A percentile compares a stretch with the other conserved stretches of the same genome.
Conservation (phyloP, 2,888 invertebrate species). For the Polydrusus pterygomalis region DNA sequence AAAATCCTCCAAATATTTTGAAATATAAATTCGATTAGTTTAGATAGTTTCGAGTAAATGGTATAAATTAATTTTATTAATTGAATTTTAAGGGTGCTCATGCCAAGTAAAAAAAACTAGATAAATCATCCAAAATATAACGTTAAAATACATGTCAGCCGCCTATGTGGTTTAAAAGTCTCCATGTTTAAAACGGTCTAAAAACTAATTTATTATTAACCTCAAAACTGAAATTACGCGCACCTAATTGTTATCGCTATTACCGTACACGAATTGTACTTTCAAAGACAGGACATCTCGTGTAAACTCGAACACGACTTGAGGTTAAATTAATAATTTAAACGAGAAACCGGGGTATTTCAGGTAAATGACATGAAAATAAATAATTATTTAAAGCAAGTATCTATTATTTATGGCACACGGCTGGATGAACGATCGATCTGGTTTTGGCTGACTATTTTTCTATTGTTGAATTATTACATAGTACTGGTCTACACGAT, state of each 20-base stretch:
- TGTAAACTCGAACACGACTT: constrained; percentile 34
- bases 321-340: constrained; percentile 47
- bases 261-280: background rate
- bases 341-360: constrained; percentile 37
- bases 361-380: constrained; percentile 47
- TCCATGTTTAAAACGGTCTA: background rate
- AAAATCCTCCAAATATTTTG: too few species aligned
- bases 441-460: constrained; percentile 17
- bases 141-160: background rate
- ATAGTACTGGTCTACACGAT: background rate
- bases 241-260: background rate
- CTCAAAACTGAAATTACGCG: background rate
- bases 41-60: too few species aligned
- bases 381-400: constrained; percentile 45
- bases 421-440: constrained; percentile 41
- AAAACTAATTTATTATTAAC: constrained; percentile 14
- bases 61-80: background rate
- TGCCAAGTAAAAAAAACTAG: background rate
- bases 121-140: constrained; percentile 1
- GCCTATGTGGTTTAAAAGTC: too few species aligned
- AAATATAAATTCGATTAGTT: too few species aligned
- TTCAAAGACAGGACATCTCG: constrained; percentile 7
- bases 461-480: background rate
- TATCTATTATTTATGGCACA: constrained; percentile 41
- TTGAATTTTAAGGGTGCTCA: background rate